These are phyloP conservation scores for Anthonomus grandis DNA, from an alignment of 1,140 invertebrate species.

Conservation along the genomic window DNA sequence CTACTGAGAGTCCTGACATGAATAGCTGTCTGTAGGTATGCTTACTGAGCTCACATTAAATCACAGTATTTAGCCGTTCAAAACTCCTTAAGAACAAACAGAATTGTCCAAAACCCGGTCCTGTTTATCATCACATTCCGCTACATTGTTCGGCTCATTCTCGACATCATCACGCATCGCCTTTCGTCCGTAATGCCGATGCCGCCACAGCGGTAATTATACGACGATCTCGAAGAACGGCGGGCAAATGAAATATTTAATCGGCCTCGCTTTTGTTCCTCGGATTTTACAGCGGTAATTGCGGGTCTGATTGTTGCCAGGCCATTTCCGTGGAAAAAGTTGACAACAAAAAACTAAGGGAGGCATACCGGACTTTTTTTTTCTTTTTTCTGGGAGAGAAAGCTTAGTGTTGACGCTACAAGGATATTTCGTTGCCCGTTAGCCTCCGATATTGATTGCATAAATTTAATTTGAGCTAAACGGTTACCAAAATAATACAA, in stretches of 20 bases:
- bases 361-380: not conserved
- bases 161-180: slow-evolving; percentile 17
- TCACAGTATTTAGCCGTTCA: no score
- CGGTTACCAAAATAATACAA: no score
- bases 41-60: no score
- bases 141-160: slow-evolving; percentile 12
- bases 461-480: no score
- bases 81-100: no score
- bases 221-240: slow-evolving; percentile 15
- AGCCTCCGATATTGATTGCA: no score
- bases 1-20: no score
- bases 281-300: slow-evolving; percentile 9
- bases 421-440: no score
- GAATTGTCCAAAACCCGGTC: slow-evolving; percentile 1
- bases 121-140: slow-evolving; percentile 6
- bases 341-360: not conserved
- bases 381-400: no score
- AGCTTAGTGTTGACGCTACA: no score
- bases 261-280: slow-evolving; percentile 14
- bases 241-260: slow-evolving; percentile 18
- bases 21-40: no score
- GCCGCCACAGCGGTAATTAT: no score
- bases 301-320: slow-evolving; percentile 11
- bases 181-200: slow-evolving; percentile 10
- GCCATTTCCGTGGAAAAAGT: slow-evolving; percentile 13